Conservation (phyloP, 2,797 vertebrate species). For the Sebastolobus altivelis region DNA sequence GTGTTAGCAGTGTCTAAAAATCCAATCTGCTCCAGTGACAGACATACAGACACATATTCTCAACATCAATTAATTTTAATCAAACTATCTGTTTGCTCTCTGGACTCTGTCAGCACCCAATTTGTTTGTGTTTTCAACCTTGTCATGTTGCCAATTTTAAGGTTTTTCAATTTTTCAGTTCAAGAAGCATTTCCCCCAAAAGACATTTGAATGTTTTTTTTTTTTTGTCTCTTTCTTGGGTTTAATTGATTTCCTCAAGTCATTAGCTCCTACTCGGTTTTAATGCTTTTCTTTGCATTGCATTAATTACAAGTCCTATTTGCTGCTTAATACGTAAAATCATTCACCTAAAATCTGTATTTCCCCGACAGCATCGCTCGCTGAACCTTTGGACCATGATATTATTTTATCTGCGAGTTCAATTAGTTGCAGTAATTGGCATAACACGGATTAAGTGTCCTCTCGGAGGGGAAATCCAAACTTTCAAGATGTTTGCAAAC, state of each 20-base stretch:
- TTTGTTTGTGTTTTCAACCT: constrained; percentile 75
- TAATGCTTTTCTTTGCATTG: constrained; percentile 54
- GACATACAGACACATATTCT: constrained; percentile 17
- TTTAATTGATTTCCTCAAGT: constrained; percentile 76
- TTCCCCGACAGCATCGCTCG: constrained; percentile 44
- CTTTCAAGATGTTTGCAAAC: constrained; percentile 36
- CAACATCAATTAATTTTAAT: constrained; percentile 54
- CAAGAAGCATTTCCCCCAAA: constrained; percentile 61
- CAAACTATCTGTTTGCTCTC: constrained; percentile 59
- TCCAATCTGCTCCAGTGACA: constrained; percentile 23
- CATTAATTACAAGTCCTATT: constrained; percentile 61
- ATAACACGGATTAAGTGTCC: constrained; percentile 38
- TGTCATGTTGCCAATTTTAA: constrained; percentile 54
- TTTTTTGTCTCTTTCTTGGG: constrained; percentile 45
- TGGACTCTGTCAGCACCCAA: constrained; percentile 50
- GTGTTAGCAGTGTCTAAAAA: constrained; percentile 21
- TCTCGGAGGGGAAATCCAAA: constrained; percentile 50
- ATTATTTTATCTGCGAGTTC: constrained; percentile 51
- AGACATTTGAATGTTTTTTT: constrained; percentile 29
- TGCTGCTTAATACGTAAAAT: constrained; percentile 54
- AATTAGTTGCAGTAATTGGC: constrained; percentile 51
- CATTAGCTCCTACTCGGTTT: constrained; percentile 58
- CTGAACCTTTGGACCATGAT: constrained; percentile 38
- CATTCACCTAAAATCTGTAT: constrained; percentile 55
- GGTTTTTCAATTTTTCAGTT: constrained; percentile 75